Evolutionary conservation across 2,888 invertebrate genomes (phyloP), one percentile per base, ranked within the genome.

Genomic region (Endomychus coccineus): DNA sequence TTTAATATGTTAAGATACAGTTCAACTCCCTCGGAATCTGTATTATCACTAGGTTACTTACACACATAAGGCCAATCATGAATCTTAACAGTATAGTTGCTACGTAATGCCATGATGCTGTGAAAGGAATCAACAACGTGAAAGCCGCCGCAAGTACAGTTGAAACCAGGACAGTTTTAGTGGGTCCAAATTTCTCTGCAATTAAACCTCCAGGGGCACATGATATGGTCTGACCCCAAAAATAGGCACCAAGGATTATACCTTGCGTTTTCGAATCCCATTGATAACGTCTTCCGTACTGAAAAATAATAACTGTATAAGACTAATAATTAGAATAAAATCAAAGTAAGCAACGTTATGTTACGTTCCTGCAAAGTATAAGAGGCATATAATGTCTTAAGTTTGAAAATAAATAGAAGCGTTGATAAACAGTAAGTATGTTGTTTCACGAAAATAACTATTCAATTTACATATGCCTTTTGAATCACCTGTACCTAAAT

Each of bases 211-310:
- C 81, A 0, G 76, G 70, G 39, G 81, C 58, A 4, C 78, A 79
- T 16, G 79, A 78, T 16, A 78, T 49, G 10, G 77, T 74, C 46
- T 80, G 81, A 17, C 80, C 78, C 75, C 80, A 81, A 55, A 80
- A 82, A 50, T 78, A 82, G 0, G 79, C 70, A 1, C 80, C 80
- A 15, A 82, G 59, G 6, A 82, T 71, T 17, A 74, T 54, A 1
- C 78, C 78, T 59, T 82, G 80, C 47, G 77, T 71, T 28, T 71
- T 68, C 16, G 69, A 58, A 12, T 71, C 68, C 82, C 82, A 82
- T 38, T 68, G 56, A 41, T 70, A 74, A 2, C 71, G 66, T 0
- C 55, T 58, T 2, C 71, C 72, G 48, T 67, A 67, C 73, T 73
- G 36, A 3, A 58, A 54, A 19, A 22, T n/a, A n/a, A n/a, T n/a